Conservation (phyloP, 2,113 vertebrate genomes). For the Syngnathus floridae region DNA sequence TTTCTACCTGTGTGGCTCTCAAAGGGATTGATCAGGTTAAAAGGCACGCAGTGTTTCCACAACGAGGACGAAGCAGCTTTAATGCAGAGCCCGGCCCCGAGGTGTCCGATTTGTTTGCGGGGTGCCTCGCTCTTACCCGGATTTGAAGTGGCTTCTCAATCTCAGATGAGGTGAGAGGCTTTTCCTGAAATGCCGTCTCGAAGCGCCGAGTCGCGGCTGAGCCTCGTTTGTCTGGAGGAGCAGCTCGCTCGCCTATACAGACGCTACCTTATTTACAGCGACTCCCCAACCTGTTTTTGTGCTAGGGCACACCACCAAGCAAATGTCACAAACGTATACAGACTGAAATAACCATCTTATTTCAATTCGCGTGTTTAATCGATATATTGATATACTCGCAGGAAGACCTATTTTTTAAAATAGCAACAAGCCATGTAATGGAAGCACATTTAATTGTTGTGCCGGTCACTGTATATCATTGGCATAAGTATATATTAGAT, state of each 20-base stretch:
- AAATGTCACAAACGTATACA: background rate
- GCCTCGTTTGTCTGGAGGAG: background rate
- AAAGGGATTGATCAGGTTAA: background rate
- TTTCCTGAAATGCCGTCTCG: background rate
- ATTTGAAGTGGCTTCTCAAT: background rate
- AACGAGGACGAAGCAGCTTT: conserved; percentile 14
- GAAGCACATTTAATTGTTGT: too few relatives aligned
- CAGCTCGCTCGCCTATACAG: background rate
- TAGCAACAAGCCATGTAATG: too few relatives aligned
- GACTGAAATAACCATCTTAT: background rate
- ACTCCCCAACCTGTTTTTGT: too few relatives aligned
- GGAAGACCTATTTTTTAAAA: too few relatives aligned
- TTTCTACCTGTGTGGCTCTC: background rate
- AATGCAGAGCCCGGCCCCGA: conserved; percentile 16
- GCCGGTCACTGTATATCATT: too few relatives aligned
- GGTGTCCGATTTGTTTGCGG: background rate
- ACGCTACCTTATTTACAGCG: background rate
- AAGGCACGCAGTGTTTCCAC: background rate
- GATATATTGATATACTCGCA: too few relatives aligned
- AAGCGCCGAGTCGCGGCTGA: background rate
- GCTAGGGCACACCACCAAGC: too few relatives aligned
- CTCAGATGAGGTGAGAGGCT: background rate
- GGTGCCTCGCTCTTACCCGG: background rate
- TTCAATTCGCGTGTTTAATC: too few relatives aligned
- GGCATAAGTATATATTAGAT: too few relatives aligned